Base-by-base conservation (phyloP, 2,113 vertebrate genomes). In the Paralichthys olivaceus region DNA sequence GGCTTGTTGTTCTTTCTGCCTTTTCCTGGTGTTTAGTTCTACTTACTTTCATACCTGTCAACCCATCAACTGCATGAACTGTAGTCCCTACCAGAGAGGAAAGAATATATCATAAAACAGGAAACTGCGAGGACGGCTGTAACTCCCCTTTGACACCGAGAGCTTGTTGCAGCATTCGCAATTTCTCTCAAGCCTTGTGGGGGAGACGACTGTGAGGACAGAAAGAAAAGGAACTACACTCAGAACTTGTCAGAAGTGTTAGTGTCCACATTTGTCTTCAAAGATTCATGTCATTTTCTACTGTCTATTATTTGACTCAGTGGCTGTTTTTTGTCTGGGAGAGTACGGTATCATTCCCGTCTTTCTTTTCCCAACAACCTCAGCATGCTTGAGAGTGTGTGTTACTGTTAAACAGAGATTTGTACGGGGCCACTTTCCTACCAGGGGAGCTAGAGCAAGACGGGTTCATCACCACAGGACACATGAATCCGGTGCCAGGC, bases 391-490 rank as follows among this genome's bases (percentile, higher is more conserved):
- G 25, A 77, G 58, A 26, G 63, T 55, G 20, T 15, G 76, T 12
- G 19, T 34, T 78, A 57, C 80, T 60, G 72, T 71, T 73, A 47
- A 85, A 70, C 61, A 70, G 67, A 88, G 59, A 74, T 84, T 83
- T 67, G 65, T 37, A 51, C 71, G 0, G 15, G 37, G 79, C 82
- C 83, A 89, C 68, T 65, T 63, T 82, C 81, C 59, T 47, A 25
- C 82, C 79, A 70, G 74, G 77, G 70, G 65, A 86, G 83, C 81
- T 45, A 17, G 80, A 83, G 76, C n/a, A 56, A 82, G 61, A 81
- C n/a, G 32, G 77, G 90, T 80, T 87, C 85, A 81, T 80, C 87
- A n/a, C 87, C 49, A 47, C 69, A 73, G 86, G 86, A 80, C 81
- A 23, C 57, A 14, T 0, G 7, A 66, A 58, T 66, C 49, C 2